Conservation (phyloP, 2,113 vertebrate species). For the Steatornis caripensis region DNA sequence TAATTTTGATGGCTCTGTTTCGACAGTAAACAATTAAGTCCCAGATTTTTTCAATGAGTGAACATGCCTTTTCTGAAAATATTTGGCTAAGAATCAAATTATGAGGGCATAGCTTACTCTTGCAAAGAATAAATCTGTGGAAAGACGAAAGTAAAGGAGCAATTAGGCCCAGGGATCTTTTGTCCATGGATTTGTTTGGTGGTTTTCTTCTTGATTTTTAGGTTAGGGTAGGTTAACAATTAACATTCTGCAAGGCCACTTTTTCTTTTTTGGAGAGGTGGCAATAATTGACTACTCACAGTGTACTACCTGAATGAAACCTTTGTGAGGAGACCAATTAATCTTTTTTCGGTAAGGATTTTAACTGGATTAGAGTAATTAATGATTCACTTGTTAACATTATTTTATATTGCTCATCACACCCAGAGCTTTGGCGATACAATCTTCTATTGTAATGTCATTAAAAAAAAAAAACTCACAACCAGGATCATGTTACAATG, state of each 20-base stretch:
- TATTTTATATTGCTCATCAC: neutral
- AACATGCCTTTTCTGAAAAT: neutral
- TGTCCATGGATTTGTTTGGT: neutral
- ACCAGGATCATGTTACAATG: neutral
- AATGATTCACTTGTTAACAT: neutral
- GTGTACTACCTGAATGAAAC: neutral
- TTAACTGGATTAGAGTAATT: neutral
- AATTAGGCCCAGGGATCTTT: neutral
- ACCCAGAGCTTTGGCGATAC: neutral
- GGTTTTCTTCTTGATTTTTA: neutral
- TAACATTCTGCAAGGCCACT: neutral
- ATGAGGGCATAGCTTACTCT: neutral
- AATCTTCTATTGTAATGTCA: neutral
- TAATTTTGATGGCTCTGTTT: neutral
- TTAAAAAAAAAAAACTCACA: neutral
- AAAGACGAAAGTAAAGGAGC: neutral
- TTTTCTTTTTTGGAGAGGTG: neutral
- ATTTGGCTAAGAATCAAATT: neutral
- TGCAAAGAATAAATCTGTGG: neutral
- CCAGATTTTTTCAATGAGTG: neutral
- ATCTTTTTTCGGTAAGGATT: neutral
- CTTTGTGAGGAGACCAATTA: neutral
- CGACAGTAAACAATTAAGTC: neutral
- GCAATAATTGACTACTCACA: neutral
- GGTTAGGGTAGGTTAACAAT: neutral